A percentile compares a stretch with the other conserved stretches of the same genome.
Conservation (phyloP, 2,888 invertebrate species). For the Erebia ligea region DNA sequence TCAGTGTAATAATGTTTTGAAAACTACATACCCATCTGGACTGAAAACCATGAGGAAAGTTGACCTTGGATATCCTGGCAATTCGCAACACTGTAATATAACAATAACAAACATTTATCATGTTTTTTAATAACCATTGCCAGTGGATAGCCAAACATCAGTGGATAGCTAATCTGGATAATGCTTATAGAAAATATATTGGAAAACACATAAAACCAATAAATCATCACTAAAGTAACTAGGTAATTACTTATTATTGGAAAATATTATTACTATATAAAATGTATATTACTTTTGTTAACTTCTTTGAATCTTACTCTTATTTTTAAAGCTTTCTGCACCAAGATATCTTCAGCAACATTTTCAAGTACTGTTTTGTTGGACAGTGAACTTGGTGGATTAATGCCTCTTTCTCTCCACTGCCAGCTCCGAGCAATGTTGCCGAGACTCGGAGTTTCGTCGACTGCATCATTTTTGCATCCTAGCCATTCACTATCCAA, state of each 20-base stretch:
- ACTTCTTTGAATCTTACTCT: slow-evolving; percentile 71
- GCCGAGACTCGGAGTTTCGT: slow-evolving; percentile 63
- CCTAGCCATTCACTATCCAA: slow-evolving; percentile 73
- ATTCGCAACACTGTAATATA: slow-evolving; percentile 85
- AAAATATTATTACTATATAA: not conserved
- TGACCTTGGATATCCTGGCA: slow-evolving; percentile 89
- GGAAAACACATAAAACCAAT: too few species aligned
- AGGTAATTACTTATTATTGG: not conserved
- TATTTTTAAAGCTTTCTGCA: slow-evolving; percentile 84
- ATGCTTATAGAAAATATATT: too few species aligned
- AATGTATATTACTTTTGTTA: slow-evolving; percentile 5
- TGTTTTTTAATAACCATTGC: too few species aligned
- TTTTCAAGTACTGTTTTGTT: slow-evolving; percentile 83
- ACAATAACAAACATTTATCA: slow-evolving; percentile 35
- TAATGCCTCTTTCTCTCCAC: slow-evolving; percentile 72
- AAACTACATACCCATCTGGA: slow-evolving; percentile 88
- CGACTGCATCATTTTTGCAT: slow-evolving; percentile 68
- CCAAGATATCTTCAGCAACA: slow-evolving; percentile 86
- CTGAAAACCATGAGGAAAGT: slow-evolving; percentile 95
- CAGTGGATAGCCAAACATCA: too few species aligned
- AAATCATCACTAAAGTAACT: not conserved
- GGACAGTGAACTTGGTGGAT: slow-evolving; percentile 64
- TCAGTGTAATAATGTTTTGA: not conserved
- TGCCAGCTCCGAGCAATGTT: slow-evolving; percentile 76
- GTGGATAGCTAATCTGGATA: too few species aligned